phyloP scores from a whole-genome alignment of 1,140 invertebrate genomes.

The Araneus ventricosus region DNA sequence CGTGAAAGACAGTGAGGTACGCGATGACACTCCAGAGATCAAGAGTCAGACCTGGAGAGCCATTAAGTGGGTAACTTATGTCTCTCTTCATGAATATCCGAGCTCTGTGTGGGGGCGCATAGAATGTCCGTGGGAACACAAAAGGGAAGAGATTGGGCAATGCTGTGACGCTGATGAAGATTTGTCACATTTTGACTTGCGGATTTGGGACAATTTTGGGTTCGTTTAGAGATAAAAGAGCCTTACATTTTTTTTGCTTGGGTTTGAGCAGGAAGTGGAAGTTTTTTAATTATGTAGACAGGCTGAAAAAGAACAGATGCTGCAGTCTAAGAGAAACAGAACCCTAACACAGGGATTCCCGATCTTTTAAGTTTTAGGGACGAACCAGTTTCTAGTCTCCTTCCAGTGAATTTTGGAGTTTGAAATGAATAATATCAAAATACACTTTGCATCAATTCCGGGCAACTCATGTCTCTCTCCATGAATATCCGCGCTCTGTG shows the following conservation, averaged over 20 bases:
- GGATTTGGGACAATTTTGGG: background rate
- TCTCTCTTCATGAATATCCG: background rate
- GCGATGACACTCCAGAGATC: conserved; percentile 11
- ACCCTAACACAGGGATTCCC: no score
- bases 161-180: background rate
- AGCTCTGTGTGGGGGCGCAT: background rate
- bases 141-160: background rate
- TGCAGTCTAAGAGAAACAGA: no score
- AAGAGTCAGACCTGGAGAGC: background rate
- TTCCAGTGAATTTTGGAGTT: no score
- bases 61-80: conserved; percentile 53
- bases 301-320: no score
- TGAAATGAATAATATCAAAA: no score
- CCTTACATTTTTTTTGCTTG: no score
- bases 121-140: background rate
- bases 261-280: no score
- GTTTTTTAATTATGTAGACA: no score
- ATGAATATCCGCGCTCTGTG: background rate
- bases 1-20: background rate
- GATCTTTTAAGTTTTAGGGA: no score
- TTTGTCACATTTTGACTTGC: background rate
- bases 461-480: conserved; percentile 12
- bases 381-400: no score
- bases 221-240: no score
- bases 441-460: no score